Conservation (phyloP, 2,797 vertebrate species). For the Sarcoramphus papa region DNA sequence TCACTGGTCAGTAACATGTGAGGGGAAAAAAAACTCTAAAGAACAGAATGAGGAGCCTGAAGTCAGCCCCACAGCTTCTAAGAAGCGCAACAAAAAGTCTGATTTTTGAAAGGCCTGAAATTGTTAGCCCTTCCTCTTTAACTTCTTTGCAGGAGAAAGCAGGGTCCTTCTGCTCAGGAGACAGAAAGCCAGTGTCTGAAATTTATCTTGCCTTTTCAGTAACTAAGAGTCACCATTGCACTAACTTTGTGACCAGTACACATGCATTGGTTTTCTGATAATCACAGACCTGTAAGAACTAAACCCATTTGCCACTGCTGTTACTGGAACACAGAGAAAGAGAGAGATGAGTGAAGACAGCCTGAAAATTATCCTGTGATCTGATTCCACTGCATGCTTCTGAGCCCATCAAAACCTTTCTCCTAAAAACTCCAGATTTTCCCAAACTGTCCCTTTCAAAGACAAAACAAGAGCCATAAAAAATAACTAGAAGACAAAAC, state of each 20-base stretch:
- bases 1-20: background rate
- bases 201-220: background rate
- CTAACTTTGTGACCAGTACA: background rate
- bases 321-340: background rate
- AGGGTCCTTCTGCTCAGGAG: background rate
- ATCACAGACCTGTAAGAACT: background rate
- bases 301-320: background rate
- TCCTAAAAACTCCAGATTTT: background rate
- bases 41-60: background rate
- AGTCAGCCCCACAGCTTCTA: background rate
- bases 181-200: background rate
- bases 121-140: background rate
- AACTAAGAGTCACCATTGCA: background rate
- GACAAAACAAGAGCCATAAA: background rate
- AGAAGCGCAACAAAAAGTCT: background rate
- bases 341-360: background rate
- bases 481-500: background rate
- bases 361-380: background rate
- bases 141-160: background rate
- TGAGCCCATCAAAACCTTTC: background rate
- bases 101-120: background rate
- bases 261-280: background rate
- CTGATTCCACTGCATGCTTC: background rate
- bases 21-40: accelerated
- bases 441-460: background rate